Evolutionary conservation across 92 coral and sea anemone genomes (phyloP).

Genomic region (Epizoanthus rinbou): DNA sequence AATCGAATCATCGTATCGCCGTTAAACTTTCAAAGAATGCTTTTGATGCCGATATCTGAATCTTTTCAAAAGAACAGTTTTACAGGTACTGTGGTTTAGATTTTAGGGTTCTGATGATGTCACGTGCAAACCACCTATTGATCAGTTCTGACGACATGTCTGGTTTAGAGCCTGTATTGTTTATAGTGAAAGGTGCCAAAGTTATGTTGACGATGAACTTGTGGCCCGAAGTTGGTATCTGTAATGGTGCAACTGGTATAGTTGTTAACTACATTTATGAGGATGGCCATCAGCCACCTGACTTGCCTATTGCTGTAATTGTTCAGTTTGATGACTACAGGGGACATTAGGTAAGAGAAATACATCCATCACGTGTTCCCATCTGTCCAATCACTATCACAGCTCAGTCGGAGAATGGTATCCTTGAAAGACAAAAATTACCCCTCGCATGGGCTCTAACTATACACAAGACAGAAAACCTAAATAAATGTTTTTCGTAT

Average conservation of each 20-base stretch:
- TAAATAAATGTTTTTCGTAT: no score
- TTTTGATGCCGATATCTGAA: no score
- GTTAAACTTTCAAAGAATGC: no score
- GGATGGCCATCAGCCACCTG: slow-evolving; percentile 30
- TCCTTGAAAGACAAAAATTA: slow-evolving; percentile 21
- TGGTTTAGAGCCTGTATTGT: no score
- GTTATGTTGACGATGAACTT: no score
- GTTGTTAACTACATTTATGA: slow-evolving; percentile 8
- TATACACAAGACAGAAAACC: slow-evolving; percentile 21
- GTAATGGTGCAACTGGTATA: background rate
- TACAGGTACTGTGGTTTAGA: no score
- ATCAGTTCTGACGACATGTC: no score
- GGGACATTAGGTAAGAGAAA: slow-evolving; percentile 16
- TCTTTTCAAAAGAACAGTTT: no score
- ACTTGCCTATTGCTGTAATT: slow-evolving; percentile 37
- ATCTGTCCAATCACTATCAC: slow-evolving; percentile 33
- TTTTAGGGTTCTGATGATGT: no score
- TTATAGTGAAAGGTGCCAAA: no score
- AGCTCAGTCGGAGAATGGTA: slow-evolving; percentile 23
- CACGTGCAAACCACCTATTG: no score
- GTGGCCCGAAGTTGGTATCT: slow-evolving; percentile 10
- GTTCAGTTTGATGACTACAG: slow-evolving; percentile 42
- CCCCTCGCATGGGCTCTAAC: slow-evolving; percentile 34
- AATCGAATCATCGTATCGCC: no score
- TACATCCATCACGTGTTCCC: slow-evolving; percentile 16